Percentiles rank a stretch among this genome's conserved stretches.
Evolutionary conservation across 2,113 vertebrate species (phyloP).

Genomic region (Camarhynchus parvulus): DNA sequence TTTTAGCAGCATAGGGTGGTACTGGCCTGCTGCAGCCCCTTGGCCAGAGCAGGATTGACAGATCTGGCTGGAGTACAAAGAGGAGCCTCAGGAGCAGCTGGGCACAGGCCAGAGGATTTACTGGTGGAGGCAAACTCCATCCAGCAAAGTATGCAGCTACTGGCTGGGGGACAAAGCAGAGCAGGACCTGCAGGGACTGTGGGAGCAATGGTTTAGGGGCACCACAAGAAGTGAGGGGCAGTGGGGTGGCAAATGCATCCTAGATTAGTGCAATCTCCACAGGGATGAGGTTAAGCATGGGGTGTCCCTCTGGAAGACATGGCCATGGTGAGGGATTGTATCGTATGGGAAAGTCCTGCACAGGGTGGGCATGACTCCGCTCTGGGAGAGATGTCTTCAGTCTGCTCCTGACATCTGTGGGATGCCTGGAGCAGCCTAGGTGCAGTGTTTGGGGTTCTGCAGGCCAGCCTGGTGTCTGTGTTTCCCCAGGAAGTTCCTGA

Average conservation of each 20-base stretch:
- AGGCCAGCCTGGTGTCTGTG: not conserved
- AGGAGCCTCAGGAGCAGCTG: slow-evolving; percentile 13
- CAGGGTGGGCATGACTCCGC: fast-evolving
- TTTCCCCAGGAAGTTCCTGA: slow-evolving; percentile 86
- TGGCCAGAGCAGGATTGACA: not conserved
- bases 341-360: not conserved
- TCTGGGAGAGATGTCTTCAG: not conserved
- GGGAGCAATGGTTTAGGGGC: not conserved
- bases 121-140: not conserved
- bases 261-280: not conserved
- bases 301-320: not conserved
- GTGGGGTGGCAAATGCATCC: not conserved
- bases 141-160: slow-evolving; percentile 20
- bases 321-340: fast-evolving
- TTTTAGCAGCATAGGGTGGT: slow-evolving; percentile 21
- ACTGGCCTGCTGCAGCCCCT: slow-evolving; percentile 20
- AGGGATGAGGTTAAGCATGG: fast-evolving
- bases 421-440: not conserved
- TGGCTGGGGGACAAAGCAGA: not conserved
- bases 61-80: slow-evolving; percentile 45
- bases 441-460: not conserved
- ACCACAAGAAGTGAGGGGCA: not conserved
- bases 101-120: slow-evolving; percentile 31
- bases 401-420: not conserved
- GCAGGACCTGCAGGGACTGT: not conserved